Base-by-base conservation (phyloP, 2,797 vertebrate genomes). In the Urocyon cinereoargenteus region DNA sequence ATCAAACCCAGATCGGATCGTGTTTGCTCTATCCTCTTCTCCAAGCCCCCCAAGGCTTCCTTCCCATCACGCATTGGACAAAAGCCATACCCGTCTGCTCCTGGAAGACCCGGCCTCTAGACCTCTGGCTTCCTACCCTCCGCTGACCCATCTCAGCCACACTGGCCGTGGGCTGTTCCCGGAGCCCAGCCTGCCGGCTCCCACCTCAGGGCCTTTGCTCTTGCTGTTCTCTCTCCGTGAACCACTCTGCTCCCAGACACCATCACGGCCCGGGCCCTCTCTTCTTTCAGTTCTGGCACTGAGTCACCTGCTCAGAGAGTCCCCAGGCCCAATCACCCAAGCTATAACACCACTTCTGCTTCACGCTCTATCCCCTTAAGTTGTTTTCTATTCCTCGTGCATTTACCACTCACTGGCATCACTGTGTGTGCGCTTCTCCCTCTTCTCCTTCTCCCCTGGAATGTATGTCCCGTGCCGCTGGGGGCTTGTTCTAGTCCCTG, bases 181-280 rank as follows among this genome's bases (percentile, higher is more conserved):
- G 18, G 59, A 85, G 31, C 14, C 36, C 49, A 40, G 7, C 26
- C 66, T 18, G 6, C 6, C 0, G 1, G 7, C 26, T 85, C 16
- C 53, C 40, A 62, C 28, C 28, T 49, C 12, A 28, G 26, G 55
- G 18, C 40, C 62, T 70, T 88, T 66, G 72, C 34, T 34, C 72
- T 21, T 45, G 24, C 70, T 40, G 4, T 8, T n/a, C 14, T 57
- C 45, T 72, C 21, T 53, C n/a, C n/a, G 22, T 34, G 45, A 59
- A 16, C 66, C 24, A 21, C 28, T 34, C 61, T 66, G 78, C 72
- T 53, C 8, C 57, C 18, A 59, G 45, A 57, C 13, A 53, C 12
- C 40, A 36, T 16, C 19, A 2, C 21, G 85, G 64, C 18, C 34
- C 24, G 0, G 2, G 13, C 4, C 5, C 31, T 36, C 1, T 0